A percentile compares a stretch with the other conserved stretches of the same genome.
phyloP scores from a whole-genome alignment of 1,140 invertebrate genomes.

The Meloidogyne hapla region DNA sequence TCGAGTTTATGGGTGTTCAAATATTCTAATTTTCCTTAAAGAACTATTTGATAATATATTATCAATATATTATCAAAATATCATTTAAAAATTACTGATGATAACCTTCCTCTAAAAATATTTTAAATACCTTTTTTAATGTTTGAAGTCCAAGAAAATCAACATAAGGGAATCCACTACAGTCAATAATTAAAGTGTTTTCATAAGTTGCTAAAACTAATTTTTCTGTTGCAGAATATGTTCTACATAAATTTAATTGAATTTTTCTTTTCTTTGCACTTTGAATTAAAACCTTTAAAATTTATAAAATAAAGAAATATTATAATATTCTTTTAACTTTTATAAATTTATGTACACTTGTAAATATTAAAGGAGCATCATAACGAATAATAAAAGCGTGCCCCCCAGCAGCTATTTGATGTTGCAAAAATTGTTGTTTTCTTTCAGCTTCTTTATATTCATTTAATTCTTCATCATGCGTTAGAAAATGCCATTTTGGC shows the following conservation, averaged over 20 bases:
- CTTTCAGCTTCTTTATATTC: conserved; percentile 51
- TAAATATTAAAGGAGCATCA: conserved; percentile 61
- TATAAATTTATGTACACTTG: conserved; percentile 55
- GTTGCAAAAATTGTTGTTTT: conserved; percentile 43
- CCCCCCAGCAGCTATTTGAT: conserved; percentile 41
- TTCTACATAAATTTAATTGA: conserved; percentile 24
- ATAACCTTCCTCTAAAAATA: conserved; percentile 13
- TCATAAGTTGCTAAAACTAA: not conserved
- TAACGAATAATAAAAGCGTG: conserved; percentile 58
- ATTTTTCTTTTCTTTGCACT: conserved; percentile 44
- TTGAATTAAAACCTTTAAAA: conserved; percentile 30
- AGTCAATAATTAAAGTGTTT: conserved; percentile 56
- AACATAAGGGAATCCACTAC: conserved; percentile 59
- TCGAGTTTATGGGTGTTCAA: not conserved
- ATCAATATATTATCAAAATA: not conserved
- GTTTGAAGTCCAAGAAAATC: conserved; percentile 57
- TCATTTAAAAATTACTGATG: too few species aligned
- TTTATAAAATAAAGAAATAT: not conserved
- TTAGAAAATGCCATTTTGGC: conserved; percentile 58
- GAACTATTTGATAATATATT: conserved; percentile 1
- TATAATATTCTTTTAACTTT: conserved; percentile 35
- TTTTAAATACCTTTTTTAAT: conserved; percentile 35
- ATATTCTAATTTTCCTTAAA: not conserved
- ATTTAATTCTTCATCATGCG: conserved; percentile 43
- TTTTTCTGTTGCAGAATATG: conserved; percentile 12